Evolutionary conservation across 2,888 invertebrate species (phyloP).

Genomic region (Lithosia quadra): DNA sequence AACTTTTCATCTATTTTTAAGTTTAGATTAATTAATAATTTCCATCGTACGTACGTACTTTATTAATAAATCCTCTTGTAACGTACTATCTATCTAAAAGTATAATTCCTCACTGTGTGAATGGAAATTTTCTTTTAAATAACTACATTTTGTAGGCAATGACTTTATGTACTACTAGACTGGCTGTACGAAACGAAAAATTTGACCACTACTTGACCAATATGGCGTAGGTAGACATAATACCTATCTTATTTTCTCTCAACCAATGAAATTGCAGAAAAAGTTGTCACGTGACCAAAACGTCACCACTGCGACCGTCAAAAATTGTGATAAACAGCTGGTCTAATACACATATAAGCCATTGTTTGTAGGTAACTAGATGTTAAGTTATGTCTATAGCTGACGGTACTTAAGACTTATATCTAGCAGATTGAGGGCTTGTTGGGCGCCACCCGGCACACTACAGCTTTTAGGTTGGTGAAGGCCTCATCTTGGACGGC

Average conservation of each 20-base stretch:
- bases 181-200: background rate
- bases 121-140: constrained; percentile 4
- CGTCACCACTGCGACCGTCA: too few relatives aligned
- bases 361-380: background rate
- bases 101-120: background rate
- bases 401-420: background rate
- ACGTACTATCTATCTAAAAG: background rate
- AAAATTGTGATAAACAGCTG: background rate
- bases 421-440: constrained; percentile 72
- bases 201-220: too few relatives aligned
- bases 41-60: background rate
- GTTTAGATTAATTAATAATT: background rate
- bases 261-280: too few relatives aligned
- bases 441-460: constrained; percentile 80
- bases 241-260: too few relatives aligned
- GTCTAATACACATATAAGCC: background rate
- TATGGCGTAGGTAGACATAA: too few relatives aligned
- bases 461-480: constrained; percentile 84
- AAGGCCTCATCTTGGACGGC: constrained; percentile 85
- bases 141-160: background rate
- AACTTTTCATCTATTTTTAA: too few relatives aligned
- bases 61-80: background rate
- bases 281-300: too few relatives aligned
- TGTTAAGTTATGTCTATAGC: background rate
- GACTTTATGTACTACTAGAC: background rate